Evolutionary conservation across 2,113 vertebrate species (phyloP), one percentile per base, ranked within the genome.

Genomic region (Pollachius pollachius): DNA sequence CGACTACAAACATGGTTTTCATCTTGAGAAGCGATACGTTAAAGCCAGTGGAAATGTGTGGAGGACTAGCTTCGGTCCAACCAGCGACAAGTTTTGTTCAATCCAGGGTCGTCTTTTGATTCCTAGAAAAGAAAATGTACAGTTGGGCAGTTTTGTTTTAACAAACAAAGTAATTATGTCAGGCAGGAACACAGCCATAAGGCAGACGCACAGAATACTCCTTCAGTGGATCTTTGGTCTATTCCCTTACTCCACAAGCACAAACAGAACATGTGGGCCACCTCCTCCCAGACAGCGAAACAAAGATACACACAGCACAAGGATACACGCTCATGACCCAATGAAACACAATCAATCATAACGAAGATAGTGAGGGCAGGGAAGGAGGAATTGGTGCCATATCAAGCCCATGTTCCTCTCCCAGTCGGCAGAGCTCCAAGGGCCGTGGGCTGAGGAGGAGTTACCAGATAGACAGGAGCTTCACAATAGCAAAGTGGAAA

Each of bases 1-100:
- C 72, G 80, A 80, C 72, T 17, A 62, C 60, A 63, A 79, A 70
- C 76, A 81, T 6, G 15, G 71, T 9, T 18, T 78, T 80, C 92
- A 93, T 93, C 71, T 27, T 78, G 69, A 79, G 13, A 62, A 64
- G 4, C 3, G 61, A 66, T 63, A 25, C 61, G 59, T 21, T 62
- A 2, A 52, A 19, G 72, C 37, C 52, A 66, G 61, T 15, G 23
- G 62, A 23, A 19, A 34, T 13, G 64, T 21, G 52, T 70, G 52
- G 15, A 34, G 67, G 54, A 4, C n/a, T 16, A 57, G 15, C 54
- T 0, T 57, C 54, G n/a, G 54, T 57, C 54, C 54, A 56, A 70
- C 2, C 67, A 58, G 1, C 11, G 56, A 48, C 41, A 30, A 59
- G 19, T 9, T 68, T 63, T 4, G 15, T 58, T 70, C 37, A 1